Evolutionary conservation across 2,888 invertebrate species (phyloP).

Genomic region (Muscina levida): DNA sequence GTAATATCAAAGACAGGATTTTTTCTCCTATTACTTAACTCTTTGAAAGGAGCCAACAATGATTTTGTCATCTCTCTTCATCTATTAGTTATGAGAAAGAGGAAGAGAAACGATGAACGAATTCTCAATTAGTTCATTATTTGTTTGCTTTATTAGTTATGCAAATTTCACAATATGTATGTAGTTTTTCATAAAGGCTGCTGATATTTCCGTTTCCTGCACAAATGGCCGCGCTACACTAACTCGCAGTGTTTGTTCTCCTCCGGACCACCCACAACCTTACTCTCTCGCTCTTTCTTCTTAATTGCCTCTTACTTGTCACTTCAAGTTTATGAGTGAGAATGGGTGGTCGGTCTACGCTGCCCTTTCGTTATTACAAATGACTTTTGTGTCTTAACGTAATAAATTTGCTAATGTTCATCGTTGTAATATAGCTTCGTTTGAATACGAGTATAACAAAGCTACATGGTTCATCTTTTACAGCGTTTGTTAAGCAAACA

Average conservation of each 20-base stretch:
- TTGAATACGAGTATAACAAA: too few species aligned
- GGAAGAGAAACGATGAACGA: background rate
- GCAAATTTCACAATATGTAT: constrained; percentile 23
- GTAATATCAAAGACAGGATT: too few species aligned
- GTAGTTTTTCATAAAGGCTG: constrained; percentile 12
- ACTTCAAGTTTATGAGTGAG: too few species aligned
- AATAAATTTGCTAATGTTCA: constrained; percentile 9
- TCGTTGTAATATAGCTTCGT: too few species aligned
- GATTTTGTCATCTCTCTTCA: background rate
- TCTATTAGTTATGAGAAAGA: background rate
- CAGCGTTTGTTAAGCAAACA: too few species aligned
- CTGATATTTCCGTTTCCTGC: constrained; percentile 34
- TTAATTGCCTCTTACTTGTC: background rate
- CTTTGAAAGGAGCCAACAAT: too few species aligned
- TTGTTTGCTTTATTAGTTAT: constrained; percentile 30
- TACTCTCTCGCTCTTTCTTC: background rate
- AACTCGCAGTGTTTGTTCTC: too few species aligned
- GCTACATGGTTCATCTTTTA: too few species aligned
- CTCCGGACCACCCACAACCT: too few species aligned
- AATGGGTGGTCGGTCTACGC: too few species aligned
- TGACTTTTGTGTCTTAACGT: constrained; percentile 20
- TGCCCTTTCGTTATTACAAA: constrained; percentile 25
- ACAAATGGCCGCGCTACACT: too few species aligned
- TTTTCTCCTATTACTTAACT: too few species aligned
- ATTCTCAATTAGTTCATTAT: constrained; percentile 18